These are phyloP conservation scores for Noctua comes DNA, from an alignment of 2,888 invertebrate species.

Conservation along the genomic window DNA sequence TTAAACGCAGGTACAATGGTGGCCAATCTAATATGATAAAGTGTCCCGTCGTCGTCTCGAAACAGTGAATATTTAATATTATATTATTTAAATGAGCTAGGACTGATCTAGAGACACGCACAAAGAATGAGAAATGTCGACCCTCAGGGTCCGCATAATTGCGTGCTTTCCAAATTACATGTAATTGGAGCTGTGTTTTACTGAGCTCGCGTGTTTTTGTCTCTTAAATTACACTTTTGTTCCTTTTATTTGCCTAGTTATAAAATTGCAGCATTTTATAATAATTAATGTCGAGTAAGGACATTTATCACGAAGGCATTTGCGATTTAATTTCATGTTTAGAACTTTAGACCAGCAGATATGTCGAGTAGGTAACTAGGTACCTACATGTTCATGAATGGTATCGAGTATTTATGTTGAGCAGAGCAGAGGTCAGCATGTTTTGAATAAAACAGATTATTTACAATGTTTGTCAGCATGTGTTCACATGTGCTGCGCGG, in stretches of 20 bases:
- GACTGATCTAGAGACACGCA: slow-evolving; percentile 70
- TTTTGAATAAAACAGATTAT: slow-evolving; percentile 75
- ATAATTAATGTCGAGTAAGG: slow-evolving; percentile 30
- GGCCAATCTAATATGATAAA: slow-evolving; percentile 57
- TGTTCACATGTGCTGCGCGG: slow-evolving; percentile 79
- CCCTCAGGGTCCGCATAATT: slow-evolving; percentile 76
- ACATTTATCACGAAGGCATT: slow-evolving; percentile 16
- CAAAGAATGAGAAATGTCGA: slow-evolving; percentile 77
- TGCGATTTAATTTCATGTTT: slow-evolving; percentile 35
- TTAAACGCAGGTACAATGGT: slow-evolving; percentile 42
- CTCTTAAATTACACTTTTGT: slow-evolving; percentile 64
- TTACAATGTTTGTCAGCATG: slow-evolving; percentile 76
- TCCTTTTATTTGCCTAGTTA: slow-evolving; percentile 65
- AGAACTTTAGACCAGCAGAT: slow-evolving; percentile 20
- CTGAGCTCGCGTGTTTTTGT: slow-evolving; percentile 70
- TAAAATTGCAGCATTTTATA: slow-evolving; percentile 58
- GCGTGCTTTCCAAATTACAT: slow-evolving; percentile 78
- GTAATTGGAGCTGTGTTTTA: slow-evolving; percentile 77
- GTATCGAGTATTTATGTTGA: slow-evolving; percentile 56
- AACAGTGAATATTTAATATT: slow-evolving; percentile 66
- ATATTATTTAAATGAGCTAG: slow-evolving; percentile 65
- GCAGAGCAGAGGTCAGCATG: slow-evolving; percentile 77
- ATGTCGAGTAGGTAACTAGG: slow-evolving; percentile 19
- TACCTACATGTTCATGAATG: slow-evolving; percentile 52
- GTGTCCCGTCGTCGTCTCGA: slow-evolving; percentile 54